phyloP scores from a whole-genome alignment of 2,888 invertebrate genomes.

The Lepeophtheirus nordmannii region DNA sequence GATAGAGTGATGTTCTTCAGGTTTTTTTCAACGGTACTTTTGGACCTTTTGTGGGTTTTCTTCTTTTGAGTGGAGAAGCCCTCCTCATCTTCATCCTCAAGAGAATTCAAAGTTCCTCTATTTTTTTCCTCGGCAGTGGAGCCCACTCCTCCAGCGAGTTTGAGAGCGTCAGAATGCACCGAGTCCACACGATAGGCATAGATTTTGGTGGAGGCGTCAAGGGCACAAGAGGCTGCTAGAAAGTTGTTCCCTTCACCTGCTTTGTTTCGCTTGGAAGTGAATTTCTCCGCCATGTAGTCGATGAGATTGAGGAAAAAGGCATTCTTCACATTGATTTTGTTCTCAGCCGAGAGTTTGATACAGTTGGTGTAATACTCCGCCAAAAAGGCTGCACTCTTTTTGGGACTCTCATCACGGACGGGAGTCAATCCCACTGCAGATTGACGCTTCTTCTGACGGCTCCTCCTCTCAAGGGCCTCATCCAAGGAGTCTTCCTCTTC shows the following conservation, averaged over 20 bases:
- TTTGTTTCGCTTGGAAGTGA: slow-evolving; percentile 41
- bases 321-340: slow-evolving; percentile 62
- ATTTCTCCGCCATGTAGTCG: slow-evolving; percentile 61
- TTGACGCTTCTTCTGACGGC: slow-evolving; percentile 5
- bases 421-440: not conserved
- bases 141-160: slow-evolving; percentile 54
- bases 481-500: not conserved
- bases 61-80: slow-evolving; percentile 3
- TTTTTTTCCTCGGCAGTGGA: slow-evolving; percentile 28
- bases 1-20: slow-evolving; percentile 34
- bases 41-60: slow-evolving; percentile 29
- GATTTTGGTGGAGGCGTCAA: slow-evolving; percentile 75
- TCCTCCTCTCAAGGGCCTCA: not conserved
- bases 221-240: slow-evolving; percentile 59
- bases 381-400: slow-evolving; percentile 33
- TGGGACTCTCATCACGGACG: not conserved
- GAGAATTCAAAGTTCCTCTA: slow-evolving; percentile 26
- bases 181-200: slow-evolving; percentile 74
- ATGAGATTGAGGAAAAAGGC: slow-evolving; percentile 74
- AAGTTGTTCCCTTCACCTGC: slow-evolving; percentile 38
- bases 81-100: slow-evolving; percentile 22
- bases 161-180: slow-evolving; percentile 59
- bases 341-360: slow-evolving; percentile 60
- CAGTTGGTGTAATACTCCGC: slow-evolving; percentile 55
- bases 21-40: slow-evolving; percentile 34